Percentiles rank a stretch among this genome's conserved stretches.
Evolutionary conservation across 2,888 invertebrate species (phyloP).

Genomic region (Rugalucina vietnamica): DNA sequence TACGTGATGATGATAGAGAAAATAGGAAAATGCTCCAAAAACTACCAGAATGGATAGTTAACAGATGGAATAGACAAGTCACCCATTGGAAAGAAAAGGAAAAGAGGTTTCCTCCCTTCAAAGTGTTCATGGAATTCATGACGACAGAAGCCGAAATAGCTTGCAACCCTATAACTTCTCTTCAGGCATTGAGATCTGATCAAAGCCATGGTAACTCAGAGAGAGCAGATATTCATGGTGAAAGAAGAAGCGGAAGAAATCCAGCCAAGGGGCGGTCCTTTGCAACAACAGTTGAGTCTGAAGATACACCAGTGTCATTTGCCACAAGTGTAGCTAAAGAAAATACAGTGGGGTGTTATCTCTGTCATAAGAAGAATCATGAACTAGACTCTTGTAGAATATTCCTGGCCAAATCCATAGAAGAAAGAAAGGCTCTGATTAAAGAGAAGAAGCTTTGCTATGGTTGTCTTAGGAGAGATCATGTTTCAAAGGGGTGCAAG

Average conservation of each 20-base stretch:
- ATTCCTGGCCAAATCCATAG: background rate
- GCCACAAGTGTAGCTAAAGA: too few species aligned
- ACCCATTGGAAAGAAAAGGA: background rate
- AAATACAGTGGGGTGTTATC: too few species aligned
- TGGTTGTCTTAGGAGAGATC: conserved; percentile 1
- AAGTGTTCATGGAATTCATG: conserved; percentile 5
- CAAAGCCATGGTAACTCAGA: background rate
- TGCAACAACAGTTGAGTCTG: background rate
- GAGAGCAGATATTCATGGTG: background rate
- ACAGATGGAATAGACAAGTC: conserved; percentile 32
- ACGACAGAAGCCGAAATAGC: conserved; percentile 48
- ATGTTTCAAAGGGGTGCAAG: conserved; percentile 17
- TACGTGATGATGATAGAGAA: conserved; percentile 18
- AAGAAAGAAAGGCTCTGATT: background rate
- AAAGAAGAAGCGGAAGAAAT: background rate
- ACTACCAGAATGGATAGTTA: conserved; percentile 42
- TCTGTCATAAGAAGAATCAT: background rate
- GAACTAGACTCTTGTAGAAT: background rate
- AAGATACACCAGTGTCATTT: too few species aligned
- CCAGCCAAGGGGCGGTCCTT: background rate
- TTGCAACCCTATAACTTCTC: conserved; percentile 54
- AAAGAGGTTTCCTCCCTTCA: conserved; percentile 22
- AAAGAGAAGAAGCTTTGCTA: background rate
- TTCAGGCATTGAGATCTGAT: conserved; percentile 17
- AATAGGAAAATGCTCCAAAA: conserved; percentile 44